These are phyloP conservation scores for Elaphurus davidianus DNA, from an alignment of 2,113 vertebrate genomes.

Conservation along the genomic window DNA sequence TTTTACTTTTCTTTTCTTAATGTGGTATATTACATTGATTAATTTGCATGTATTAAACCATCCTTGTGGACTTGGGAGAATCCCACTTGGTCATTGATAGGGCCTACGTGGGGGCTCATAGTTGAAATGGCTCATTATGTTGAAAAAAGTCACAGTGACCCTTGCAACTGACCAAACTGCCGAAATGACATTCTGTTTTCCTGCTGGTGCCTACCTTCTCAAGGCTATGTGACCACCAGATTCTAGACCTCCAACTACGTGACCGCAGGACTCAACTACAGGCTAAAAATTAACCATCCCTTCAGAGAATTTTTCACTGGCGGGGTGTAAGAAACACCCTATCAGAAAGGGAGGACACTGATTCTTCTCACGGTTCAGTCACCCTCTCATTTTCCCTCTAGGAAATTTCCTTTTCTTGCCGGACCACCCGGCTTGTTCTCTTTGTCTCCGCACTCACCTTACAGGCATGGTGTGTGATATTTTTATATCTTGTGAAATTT, in stretches of 20 bases:
- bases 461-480: background rate
- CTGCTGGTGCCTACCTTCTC: rapidly evolving
- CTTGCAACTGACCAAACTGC: background rate
- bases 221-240: background rate
- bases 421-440: rapidly evolving
- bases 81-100: background rate
- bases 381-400: background rate
- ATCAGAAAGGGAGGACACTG: background rate
- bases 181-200: background rate
- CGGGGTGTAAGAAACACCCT: rapidly evolving
- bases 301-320: background rate
- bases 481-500: background rate
- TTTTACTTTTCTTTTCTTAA: background rate
- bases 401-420: background rate
- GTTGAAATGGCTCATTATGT: background rate
- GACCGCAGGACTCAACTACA: background rate
- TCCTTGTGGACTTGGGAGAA: background rate
- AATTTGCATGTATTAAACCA: background rate
- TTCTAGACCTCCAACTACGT: background rate
- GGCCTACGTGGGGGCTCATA: rapidly evolving
- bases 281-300: background rate
- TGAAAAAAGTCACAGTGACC: background rate
- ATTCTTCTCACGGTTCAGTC: background rate
- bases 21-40: background rate
- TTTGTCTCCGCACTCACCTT: background rate